These are phyloP conservation scores for Acanthacorydalis orientalis DNA, from an alignment of 2,888 invertebrate genomes.

Conservation along the genomic window DNA sequence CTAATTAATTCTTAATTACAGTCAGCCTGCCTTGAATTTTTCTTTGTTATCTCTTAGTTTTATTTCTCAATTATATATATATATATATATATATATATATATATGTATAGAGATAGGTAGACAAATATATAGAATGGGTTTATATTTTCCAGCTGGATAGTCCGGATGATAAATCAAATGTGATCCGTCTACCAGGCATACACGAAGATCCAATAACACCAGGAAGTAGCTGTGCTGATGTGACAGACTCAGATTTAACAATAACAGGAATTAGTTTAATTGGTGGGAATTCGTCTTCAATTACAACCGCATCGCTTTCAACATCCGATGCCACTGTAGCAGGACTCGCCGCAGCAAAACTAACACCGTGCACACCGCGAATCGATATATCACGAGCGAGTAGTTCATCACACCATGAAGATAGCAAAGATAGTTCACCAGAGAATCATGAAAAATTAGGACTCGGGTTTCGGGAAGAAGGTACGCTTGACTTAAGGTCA, in stretches of 20 bases:
- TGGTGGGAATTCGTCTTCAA: slow-evolving; percentile 13
- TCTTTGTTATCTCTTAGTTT: too few relatives aligned
- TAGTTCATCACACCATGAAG: slow-evolving; percentile 70
- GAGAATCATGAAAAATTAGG: slow-evolving; percentile 36
- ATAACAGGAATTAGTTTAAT: slow-evolving; percentile 21
- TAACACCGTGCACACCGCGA: slow-evolving; percentile 59
- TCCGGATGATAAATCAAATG: slow-evolving; percentile 30
- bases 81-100: too few relatives aligned
- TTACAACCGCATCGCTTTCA: slow-evolving; percentile 16
- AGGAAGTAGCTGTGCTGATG: slow-evolving; percentile 5
- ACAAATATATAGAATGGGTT: too few relatives aligned
- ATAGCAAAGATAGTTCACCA: slow-evolving; percentile 70
- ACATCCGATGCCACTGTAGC: slow-evolving; percentile 16
- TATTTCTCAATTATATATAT: too few relatives aligned
- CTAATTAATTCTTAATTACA: too few relatives aligned
- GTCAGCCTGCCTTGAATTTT: too few relatives aligned
- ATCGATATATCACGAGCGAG: slow-evolving; percentile 82
- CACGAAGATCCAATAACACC: slow-evolving; percentile 29
- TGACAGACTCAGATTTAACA: slow-evolving; percentile 5
- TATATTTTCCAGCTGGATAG: slow-evolving; percentile 31
- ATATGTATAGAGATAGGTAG: too few relatives aligned
- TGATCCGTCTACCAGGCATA: slow-evolving; percentile 36
- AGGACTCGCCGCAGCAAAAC: slow-evolving; percentile 13
- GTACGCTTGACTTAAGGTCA: slow-evolving; percentile 67
- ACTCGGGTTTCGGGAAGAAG: slow-evolving; percentile 53